phyloP scores from a whole-genome alignment of 1,140 invertebrate genomes.

The Conus ventricosus region DNA sequence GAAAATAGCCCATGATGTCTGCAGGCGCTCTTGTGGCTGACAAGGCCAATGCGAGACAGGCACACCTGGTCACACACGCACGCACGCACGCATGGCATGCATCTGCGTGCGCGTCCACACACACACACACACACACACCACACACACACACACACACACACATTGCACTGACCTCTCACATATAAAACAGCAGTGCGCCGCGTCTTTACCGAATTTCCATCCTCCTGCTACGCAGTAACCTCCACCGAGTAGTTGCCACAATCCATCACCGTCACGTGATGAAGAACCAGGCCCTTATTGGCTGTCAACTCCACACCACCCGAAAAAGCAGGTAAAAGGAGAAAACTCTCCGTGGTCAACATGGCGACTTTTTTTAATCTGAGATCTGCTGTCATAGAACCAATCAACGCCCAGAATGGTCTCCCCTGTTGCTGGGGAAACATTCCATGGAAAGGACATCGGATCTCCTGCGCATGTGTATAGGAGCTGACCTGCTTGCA shows the following conservation, averaged over 20 bases:
- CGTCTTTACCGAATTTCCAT: neutral
- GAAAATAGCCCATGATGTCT: no score
- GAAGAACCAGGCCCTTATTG: neutral
- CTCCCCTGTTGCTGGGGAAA: conserved; percentile 6
- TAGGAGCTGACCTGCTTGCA: neutral
- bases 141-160: no score
- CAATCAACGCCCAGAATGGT: neutral
- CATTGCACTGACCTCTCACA: neutral
- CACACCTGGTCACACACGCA: neutral
- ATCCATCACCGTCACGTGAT: neutral
- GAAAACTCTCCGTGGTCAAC: neutral
- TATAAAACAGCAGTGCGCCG: neutral
- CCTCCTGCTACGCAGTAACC: neutral
- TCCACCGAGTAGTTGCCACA: neutral
- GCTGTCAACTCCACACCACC: neutral
- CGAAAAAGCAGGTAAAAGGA: neutral
- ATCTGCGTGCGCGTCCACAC: neutral
- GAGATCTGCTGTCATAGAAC: neutral
- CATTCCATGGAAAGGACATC: neutral
- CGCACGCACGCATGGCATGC: neutral
- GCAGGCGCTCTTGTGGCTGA: no score
- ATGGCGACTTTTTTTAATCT: neutral
- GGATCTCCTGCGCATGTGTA: neutral
- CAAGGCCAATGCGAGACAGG: neutral
- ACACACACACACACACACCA: no score